Evolutionary conservation across 2,113 vertebrate species (phyloP).

Genomic region (Rissa tridactyla): DNA sequence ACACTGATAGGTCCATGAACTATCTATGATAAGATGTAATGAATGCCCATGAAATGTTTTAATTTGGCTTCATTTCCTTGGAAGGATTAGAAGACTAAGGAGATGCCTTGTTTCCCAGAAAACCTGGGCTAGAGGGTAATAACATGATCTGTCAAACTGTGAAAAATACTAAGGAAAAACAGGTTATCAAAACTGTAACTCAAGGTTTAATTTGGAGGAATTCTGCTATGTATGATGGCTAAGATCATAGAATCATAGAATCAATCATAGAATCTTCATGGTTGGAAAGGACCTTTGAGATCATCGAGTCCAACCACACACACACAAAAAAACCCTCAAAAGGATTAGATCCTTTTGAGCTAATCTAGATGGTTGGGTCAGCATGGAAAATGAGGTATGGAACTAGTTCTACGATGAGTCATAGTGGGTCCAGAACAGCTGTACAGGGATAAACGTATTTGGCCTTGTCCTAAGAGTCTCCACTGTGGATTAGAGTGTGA

Average conservation of each 20-base stretch:
- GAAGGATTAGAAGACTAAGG: conserved; percentile 3
- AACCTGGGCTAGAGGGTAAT: background rate
- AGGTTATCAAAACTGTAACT: conserved; percentile 25
- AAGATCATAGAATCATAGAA: too few relatives aligned
- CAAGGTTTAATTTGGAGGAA: conserved; percentile 1
- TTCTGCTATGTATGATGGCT: background rate
- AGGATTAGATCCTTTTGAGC: background rate
- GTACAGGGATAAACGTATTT: background rate
- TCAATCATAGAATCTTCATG: too few relatives aligned
- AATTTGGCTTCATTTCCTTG: conserved; percentile 15
- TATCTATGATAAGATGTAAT: background rate
- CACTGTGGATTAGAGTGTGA: background rate
- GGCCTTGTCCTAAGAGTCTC: background rate
- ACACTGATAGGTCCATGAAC: background rate
- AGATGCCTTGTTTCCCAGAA: conserved; percentile 44
- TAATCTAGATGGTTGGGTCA: conserved; percentile 1
- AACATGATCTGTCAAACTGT: background rate
- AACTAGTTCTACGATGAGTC: background rate
- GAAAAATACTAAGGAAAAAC: background rate
- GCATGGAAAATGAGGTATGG: conserved; percentile 6
- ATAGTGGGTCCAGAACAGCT: background rate
- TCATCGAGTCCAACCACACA: too few relatives aligned
- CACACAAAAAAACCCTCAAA: too few relatives aligned
- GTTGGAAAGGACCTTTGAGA: too few relatives aligned
- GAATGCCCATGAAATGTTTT: background rate